phyloP scores from a whole-genome alignment of 1,140 invertebrate species.

The Megathymus violae region DNA sequence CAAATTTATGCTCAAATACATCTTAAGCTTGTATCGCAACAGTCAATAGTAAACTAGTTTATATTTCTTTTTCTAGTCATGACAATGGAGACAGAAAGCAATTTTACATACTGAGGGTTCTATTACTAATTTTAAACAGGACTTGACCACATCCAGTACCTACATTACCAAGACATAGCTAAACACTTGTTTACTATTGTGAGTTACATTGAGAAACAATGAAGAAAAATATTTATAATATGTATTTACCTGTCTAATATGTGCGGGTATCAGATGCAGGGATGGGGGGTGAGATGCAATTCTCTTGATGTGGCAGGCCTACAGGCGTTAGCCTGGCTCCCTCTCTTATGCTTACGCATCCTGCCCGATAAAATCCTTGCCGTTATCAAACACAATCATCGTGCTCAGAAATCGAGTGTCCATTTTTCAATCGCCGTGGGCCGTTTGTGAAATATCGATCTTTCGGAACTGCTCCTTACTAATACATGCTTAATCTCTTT shows the following conservation, averaged over 20 bases:
- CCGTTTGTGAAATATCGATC: constrained; percentile 79
- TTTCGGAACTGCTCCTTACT: constrained; percentile 62
- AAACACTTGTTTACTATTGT: constrained; percentile 19
- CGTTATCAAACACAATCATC: constrained; percentile 72
- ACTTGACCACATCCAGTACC: constrained; percentile 19
- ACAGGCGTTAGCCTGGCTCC: constrained; percentile 76
- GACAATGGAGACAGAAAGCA: constrained; percentile 2
- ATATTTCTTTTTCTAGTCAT: neutral
- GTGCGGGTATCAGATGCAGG: constrained; percentile 69
- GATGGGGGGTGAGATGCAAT: constrained; percentile 61
- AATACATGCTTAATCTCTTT: constrained; percentile 81
- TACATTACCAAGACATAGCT: constrained; percentile 15
- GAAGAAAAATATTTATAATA: neutral
- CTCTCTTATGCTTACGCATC: constrained; percentile 81
- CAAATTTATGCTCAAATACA: no score
- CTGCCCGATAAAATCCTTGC: constrained; percentile 71
- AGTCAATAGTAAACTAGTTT: no score
- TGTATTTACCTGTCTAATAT: constrained; percentile 59
- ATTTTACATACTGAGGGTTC: constrained; percentile 2
- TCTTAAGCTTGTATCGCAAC: no score
- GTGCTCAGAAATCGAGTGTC: constrained; percentile 75
- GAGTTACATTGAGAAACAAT: constrained; percentile 10
- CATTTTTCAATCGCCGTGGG: constrained; percentile 79
- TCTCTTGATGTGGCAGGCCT: constrained; percentile 72
- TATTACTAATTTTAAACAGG: constrained; percentile 20